Base-by-base conservation (phyloP, 2,113 vertebrate genomes). In the Opisthocomus hoazin region DNA sequence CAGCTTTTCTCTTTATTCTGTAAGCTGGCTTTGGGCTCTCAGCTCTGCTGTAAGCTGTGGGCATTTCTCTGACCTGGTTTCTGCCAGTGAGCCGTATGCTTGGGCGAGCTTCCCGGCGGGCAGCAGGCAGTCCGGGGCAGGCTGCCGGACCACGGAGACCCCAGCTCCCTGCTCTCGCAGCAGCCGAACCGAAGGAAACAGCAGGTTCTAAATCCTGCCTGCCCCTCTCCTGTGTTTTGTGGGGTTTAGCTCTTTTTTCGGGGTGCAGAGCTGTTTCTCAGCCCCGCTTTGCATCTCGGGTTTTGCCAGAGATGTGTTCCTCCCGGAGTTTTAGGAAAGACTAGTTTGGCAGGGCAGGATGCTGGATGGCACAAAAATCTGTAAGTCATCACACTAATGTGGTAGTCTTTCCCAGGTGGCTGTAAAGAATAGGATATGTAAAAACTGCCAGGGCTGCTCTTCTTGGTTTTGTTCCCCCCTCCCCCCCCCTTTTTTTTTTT, bases 11-110 rank as follows among this genome's bases (percentile, higher is more conserved):
- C 90, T 94, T 90, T 87, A 58, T 89, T 95, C 91, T 65, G 27
- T 84, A 89, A 89, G 87, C 96, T 83, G 84, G 69, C 74, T 76
- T 64, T 54, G 29, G 91, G 94, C 80, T 93, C 83, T 85, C 57
- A 30, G 91, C 85, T 70, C 77, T 12, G 29, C 90, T 70, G 36
- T 93, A 79, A 92, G 93, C 61, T 63, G 79, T 17, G 36, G 94
- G 95, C 96, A 84, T 71, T 41, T 84, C 87, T 46, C 76, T 92
- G 74, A 94, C 96, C 96, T 93, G 80, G 5, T 86, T 96, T 93
- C 57, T 41, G 39, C 83, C n/a, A 78, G 78, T 1, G 6, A 80
- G 76, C 87, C 30, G 15, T 74, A 53, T 70, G 91, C 93, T 68
- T 23, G 53, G 82, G 82, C 81, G 51, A 70, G 71, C 24, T 65